A percentile compares a stretch with the other conserved stretches of the same genome.
Conservation (phyloP, 2,888 invertebrate species). For the Acleris sparsana region DNA sequence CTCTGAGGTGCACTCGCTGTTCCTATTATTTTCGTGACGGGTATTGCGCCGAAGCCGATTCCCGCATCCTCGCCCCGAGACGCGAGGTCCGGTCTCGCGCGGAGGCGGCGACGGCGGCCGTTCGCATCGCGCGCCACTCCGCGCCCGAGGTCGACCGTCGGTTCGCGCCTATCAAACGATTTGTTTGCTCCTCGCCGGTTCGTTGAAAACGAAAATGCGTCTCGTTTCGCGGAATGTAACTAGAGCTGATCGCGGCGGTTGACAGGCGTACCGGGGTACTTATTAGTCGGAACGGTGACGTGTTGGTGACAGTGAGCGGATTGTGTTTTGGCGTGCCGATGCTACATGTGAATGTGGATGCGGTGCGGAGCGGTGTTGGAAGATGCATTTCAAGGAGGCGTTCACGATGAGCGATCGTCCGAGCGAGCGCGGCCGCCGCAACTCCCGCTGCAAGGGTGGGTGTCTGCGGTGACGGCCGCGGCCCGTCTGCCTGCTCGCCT, state of each 20-base stretch:
- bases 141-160: slow-evolving; percentile 78
- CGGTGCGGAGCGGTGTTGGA: slow-evolving; percentile 75
- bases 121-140: slow-evolving; percentile 80
- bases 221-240: slow-evolving; percentile 56
- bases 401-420: slow-evolving; percentile 83
- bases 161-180: slow-evolving; percentile 73
- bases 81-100: slow-evolving; percentile 82
- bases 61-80: slow-evolving; percentile 83
- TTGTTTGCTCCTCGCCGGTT: slow-evolving; percentile 60
- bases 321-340: slow-evolving; percentile 76
- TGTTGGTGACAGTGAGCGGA: slow-evolving; percentile 71
- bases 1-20: slow-evolving; percentile 81
- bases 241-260: slow-evolving; percentile 61
- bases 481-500: slow-evolving; percentile 51
- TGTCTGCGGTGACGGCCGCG: slow-evolving; percentile 60
- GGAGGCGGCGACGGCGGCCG: slow-evolving; percentile 80
- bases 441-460: slow-evolving; percentile 82
- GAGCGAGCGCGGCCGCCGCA: slow-evolving; percentile 81
- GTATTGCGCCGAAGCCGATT: slow-evolving; percentile 84
- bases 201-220: slow-evolving; percentile 72
- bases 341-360: slow-evolving; percentile 80
- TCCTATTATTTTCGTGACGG: slow-evolving; percentile 84
- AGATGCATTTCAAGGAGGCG: slow-evolving; percentile 83
- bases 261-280: slow-evolving; percentile 53
- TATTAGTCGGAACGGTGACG: slow-evolving; percentile 57